A percentile compares a stretch with the other conserved stretches of the same genome.
Evolutionary conservation across 1,140 invertebrate species (phyloP).

Genomic region (Aphaenogaster floridana): DNA sequence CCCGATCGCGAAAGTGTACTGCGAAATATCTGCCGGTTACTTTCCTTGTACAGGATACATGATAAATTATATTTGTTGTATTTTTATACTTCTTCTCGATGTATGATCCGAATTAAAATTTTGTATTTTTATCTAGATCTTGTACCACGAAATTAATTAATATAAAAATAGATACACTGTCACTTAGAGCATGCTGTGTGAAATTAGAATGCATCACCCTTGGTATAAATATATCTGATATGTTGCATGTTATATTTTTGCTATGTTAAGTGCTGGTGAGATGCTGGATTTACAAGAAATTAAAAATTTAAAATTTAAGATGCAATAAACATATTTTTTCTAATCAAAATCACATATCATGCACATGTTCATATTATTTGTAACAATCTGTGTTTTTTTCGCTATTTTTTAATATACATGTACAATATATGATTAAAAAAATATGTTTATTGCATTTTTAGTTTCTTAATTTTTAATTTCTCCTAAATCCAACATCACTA

Average conservation of each 20-base stretch:
- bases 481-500: neutral
- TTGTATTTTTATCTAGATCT: slow-evolving; percentile 16
- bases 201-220: neutral
- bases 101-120: neutral
- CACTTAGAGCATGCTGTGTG: neutral
- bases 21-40: neutral
- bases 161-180: neutral
- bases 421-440: neutral
- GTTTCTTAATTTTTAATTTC: neutral
- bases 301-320: neutral
- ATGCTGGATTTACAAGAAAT: neutral
- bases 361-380: neutral
- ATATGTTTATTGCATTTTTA: neutral
- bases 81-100: neutral
- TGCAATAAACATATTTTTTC: neutral
- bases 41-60: slow-evolving; percentile 17
- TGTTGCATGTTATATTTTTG: neutral
- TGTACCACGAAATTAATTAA: slow-evolving; percentile 25
- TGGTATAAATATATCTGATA: slow-evolving; percentile 19
- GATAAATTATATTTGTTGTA: neutral
- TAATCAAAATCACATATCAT: neutral
- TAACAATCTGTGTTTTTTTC: neutral
- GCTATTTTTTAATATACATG: neutral
- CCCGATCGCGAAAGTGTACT: slow-evolving; percentile 6
- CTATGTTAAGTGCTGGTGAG: neutral